Percentiles rank a stretch among this genome's conserved stretches.
Evolutionary conservation across 2,888 invertebrate species (phyloP).

Genomic region (Lepidochrysops patricia): DNA sequence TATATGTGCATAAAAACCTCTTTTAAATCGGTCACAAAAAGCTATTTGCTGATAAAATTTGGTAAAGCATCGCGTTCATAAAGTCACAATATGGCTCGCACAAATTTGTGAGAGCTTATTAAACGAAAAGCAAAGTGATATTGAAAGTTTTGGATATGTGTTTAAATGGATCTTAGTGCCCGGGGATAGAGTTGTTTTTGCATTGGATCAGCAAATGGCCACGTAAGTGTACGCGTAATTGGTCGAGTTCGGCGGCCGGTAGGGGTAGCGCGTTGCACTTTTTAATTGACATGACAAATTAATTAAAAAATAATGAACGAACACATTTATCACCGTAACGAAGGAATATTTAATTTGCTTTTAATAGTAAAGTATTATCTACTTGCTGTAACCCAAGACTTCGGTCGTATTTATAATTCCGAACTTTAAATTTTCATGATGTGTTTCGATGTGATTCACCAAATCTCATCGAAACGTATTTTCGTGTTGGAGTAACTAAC

Average conservation of each 20-base stretch:
- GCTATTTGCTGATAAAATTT: slow-evolving; percentile 1
- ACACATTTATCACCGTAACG: not conserved
- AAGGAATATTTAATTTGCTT: not conserved
- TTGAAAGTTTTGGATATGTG: not conserved
- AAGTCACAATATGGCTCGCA: not conserved
- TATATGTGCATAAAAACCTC: not conserved
- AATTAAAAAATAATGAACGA: not conserved
- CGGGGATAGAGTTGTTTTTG: not conserved
- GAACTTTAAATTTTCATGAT: too few relatives aligned
- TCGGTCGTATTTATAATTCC: too few relatives aligned
- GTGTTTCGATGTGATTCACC: too few relatives aligned
- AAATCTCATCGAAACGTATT: not conserved
- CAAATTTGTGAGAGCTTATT: slow-evolving; percentile 4
- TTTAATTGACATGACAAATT: not conserved
- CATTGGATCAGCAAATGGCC: not conserved
- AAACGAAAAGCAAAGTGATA: slow-evolving; percentile 4
- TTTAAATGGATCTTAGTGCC: not conserved
- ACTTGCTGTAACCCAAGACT: too few relatives aligned
- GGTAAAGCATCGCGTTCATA: not conserved
- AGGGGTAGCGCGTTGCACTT: not conserved
- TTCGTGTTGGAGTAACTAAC: not conserved
- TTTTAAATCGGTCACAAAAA: not conserved
- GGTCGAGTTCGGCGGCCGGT: slow-evolving; percentile 18
- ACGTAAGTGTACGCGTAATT: slow-evolving; percentile 21
- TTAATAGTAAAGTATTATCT: too few relatives aligned